Percentiles rank a stretch among this genome's conserved stretches.
Evolutionary conservation across 2,797 vertebrate genomes (phyloP).

Genomic region (Poeciliopsis paucimaculata): DNA sequence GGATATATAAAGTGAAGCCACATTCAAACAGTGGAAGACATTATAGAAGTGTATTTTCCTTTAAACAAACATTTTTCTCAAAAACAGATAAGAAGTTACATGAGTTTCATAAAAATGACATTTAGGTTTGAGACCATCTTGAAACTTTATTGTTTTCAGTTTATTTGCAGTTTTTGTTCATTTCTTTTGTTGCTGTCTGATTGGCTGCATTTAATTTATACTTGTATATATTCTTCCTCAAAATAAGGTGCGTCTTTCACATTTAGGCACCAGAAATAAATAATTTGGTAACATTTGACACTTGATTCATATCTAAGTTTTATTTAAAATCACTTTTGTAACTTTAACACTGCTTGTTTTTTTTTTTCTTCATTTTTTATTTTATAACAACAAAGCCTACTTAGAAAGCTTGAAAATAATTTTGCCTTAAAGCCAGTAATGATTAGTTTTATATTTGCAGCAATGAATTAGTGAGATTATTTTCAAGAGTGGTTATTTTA

Average conservation of each 20-base stretch:
- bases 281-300: not conserved
- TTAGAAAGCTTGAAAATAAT: not conserved
- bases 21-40: not conserved
- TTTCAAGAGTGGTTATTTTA: not conserved
- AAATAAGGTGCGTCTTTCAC: not conserved
- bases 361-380: not conserved
- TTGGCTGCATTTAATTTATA: not conserved
- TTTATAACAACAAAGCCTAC: not conserved
- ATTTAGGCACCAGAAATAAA: not conserved
- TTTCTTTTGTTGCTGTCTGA: not conserved
- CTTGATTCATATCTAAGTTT: not conserved
- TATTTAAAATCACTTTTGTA: not conserved
- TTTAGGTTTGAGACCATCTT: not conserved
- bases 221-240: not conserved
- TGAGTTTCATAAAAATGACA: not conserved
- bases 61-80: not conserved
- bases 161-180: not conserved
- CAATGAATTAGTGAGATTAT: not conserved
- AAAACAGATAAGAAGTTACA: not conserved
- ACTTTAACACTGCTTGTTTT: too few relatives aligned
- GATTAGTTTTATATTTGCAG: not conserved
- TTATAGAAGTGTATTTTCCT: not conserved
- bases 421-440: not conserved
- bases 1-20: not conserved
- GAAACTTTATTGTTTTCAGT: not conserved